Conservation (phyloP, 2,888 invertebrate species). For the Subacronicta megacephala region DNA sequence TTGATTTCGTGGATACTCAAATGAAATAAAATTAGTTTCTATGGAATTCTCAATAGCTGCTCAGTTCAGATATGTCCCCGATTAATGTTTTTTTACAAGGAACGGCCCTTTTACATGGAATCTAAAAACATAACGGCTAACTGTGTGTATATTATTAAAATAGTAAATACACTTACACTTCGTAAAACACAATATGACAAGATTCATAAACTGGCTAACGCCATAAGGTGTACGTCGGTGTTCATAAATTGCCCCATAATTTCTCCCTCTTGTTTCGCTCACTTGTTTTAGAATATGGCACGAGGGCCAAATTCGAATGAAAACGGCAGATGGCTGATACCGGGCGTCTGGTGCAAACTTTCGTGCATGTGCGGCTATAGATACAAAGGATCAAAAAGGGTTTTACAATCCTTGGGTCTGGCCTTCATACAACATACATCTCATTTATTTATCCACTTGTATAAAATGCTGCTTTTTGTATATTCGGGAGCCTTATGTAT, state of each 20-base stretch:
- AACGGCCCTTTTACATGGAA: too few species aligned
- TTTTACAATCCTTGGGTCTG: constrained; percentile 60
- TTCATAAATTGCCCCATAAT: constrained; percentile 27
- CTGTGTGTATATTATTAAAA: too few species aligned
- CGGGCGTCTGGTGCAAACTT: constrained; percentile 66
- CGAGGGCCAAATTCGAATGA: too few species aligned
- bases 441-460: constrained; percentile 12
- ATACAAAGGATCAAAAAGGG: constrained; percentile 48
- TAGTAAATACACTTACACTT: too few species aligned
- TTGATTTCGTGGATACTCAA: too few species aligned
- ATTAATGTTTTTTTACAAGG: too few species aligned
- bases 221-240: constrained; percentile 38
- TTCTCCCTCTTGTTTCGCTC: constrained; percentile 33
- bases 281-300: constrained; percentile 36
- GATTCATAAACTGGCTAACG: constrained; percentile 1
- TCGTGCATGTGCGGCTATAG: too few species aligned
- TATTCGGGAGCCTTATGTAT: background rate
- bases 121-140: too few species aligned
- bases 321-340: constrained; percentile 66
- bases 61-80: too few species aligned
- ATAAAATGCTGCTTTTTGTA: constrained; percentile 10
- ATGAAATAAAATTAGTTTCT: too few species aligned
- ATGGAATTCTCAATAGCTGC: too few species aligned
- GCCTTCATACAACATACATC: constrained; percentile 12
- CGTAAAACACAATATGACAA: constrained; percentile 17